phyloP scores from a whole-genome alignment of 2,113 vertebrate genomes.

The Lethenteron camtschaticum region DNA sequence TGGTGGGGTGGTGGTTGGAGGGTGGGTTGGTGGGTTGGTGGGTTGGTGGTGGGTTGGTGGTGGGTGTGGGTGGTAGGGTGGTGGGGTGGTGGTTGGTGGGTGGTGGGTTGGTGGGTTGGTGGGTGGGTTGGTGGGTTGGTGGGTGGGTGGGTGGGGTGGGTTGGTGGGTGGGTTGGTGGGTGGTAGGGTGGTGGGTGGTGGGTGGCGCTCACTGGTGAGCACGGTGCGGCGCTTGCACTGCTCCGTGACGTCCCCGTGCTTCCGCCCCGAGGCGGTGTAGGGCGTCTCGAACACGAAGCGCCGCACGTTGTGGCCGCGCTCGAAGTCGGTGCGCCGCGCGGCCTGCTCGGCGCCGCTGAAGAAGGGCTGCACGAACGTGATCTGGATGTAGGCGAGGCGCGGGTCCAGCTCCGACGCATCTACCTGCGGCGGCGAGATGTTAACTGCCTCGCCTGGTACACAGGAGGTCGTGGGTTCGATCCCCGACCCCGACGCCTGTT shows the following conservation, averaged over 20 bases:
- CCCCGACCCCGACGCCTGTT: too few species aligned
- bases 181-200: not conserved
- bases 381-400: slow-evolving; percentile 86
- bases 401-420: slow-evolving; percentile 85
- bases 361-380: slow-evolving; percentile 76
- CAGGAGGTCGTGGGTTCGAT: too few species aligned
- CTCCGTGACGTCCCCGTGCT: slow-evolving; percentile 78
- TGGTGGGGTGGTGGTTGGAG: not conserved
- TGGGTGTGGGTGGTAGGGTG: too few species aligned
- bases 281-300: slow-evolving; percentile 91
- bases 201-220: slow-evolving; percentile 45
- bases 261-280: slow-evolving; percentile 75
- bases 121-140: too few species aligned
- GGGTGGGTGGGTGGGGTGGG: too few species aligned
- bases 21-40: not conserved
- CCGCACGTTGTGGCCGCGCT: slow-evolving; percentile 79
- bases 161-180: too few species aligned
- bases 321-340: slow-evolving; percentile 72
- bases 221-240: slow-evolving; percentile 86
- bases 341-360: slow-evolving; percentile 77
- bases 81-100: too few species aligned
- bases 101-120: too few species aligned
- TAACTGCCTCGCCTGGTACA: not conserved
- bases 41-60: not conserved
- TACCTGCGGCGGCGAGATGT: slow-evolving; percentile 27